Evolutionary conservation across 2,888 invertebrate species (phyloP).

Genomic region (Leptopilina drosophilae): DNA sequence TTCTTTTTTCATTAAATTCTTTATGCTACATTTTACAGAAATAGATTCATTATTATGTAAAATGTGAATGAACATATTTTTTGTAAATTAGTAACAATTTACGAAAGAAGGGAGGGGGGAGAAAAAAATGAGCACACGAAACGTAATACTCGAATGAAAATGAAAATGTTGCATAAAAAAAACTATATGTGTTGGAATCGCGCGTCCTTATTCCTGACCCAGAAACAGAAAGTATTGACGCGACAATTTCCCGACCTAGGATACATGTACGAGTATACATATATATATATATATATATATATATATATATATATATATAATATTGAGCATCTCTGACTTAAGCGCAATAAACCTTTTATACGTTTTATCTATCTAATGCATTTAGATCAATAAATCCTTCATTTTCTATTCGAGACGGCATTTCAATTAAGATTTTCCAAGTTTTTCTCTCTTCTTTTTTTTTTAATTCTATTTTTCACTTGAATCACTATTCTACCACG

Average conservation of each 20-base stretch:
- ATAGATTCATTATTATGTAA: too few species aligned
- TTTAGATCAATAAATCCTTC: conserved; percentile 15
- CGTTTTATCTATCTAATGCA: not conserved
- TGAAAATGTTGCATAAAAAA: not conserved
- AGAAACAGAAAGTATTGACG: conserved; percentile 34
- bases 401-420: not conserved
- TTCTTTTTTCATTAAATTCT: too few species aligned
- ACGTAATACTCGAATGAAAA: not conserved
- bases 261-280: not conserved
- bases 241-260: conserved; percentile 36
- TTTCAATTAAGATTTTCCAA: not conserved
- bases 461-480: too few species aligned
- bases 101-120: too few species aligned
- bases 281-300: not conserved
- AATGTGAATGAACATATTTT: too few species aligned
- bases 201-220: conserved; percentile 32
- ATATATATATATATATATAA: not conserved
- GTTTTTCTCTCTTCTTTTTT: not conserved
- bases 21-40: too few species aligned
- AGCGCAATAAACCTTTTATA: conserved; percentile 12
- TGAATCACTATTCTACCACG: too few species aligned
- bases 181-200: not conserved
- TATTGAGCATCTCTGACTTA: not conserved
- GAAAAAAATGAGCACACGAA: not conserved
- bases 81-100: too few species aligned